A percentile compares a stretch with the other conserved stretches of the same genome.
Conservation (phyloP, 2,797 vertebrate species). For the Arnoldichthys spilopterus region DNA sequence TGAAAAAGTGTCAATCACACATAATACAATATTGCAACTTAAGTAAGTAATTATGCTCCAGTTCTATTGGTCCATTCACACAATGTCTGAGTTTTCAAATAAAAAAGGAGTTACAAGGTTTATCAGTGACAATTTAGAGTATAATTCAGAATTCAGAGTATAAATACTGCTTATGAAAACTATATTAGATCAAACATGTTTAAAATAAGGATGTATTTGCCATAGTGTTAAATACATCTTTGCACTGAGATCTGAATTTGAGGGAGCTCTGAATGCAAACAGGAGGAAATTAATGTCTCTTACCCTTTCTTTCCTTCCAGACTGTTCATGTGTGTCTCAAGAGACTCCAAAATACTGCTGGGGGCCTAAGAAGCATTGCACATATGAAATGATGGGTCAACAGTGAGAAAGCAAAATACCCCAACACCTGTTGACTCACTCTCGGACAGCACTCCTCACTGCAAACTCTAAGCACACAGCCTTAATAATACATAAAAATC, state of each 20-base stretch:
- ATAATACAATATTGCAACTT: too few relatives aligned
- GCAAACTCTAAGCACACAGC: conserved; percentile 19
- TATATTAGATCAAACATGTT: background rate
- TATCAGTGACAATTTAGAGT: too few relatives aligned
- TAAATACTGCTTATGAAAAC: too few relatives aligned
- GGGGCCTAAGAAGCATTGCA: conserved; percentile 83
- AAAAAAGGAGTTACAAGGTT: background rate
- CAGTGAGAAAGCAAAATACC: background rate
- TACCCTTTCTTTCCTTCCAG: conserved; percentile 95
- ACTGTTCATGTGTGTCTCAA: conserved; percentile 97
- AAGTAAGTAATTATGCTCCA: too few relatives aligned
- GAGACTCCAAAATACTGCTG: conserved; percentile 98
- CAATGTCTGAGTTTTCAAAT: background rate
- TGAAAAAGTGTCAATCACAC: conserved; percentile 69
- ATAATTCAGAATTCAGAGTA: too few relatives aligned
- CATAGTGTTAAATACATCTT: background rate
- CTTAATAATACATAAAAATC: background rate
- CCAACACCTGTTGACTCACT: background rate
- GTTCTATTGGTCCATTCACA: background rate
- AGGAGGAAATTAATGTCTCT: conserved; percentile 16
- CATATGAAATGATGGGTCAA: conserved; percentile 23
- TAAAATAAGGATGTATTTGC: background rate
- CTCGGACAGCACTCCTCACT: conserved; percentile 4
- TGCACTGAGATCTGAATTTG: background rate
- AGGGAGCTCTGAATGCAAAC: background rate